These are phyloP conservation scores for Drosophila testacea DNA, from an alignment of 2,888 invertebrate species.

Conservation along the genomic window DNA sequence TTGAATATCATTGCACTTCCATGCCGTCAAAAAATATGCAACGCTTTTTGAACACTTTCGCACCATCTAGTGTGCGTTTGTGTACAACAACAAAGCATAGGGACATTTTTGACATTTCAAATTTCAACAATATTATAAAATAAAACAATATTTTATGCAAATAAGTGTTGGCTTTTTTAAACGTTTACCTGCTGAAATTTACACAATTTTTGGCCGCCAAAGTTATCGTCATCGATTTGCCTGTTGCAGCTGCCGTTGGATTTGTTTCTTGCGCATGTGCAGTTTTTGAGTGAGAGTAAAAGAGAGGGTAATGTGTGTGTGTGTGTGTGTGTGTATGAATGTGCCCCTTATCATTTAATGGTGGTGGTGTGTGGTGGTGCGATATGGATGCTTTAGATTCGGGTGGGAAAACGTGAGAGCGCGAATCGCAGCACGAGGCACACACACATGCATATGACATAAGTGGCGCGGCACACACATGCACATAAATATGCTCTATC, in stretches of 20 bases:
- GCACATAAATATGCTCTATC: slow-evolving; percentile 41
- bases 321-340: slow-evolving; percentile 14
- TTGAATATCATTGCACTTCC: too few species aligned
- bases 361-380: slow-evolving; percentile 64
- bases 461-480: slow-evolving; percentile 26
- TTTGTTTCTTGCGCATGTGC: slow-evolving; percentile 72
- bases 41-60: neutral
- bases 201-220: neutral
- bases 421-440: slow-evolving; percentile 21
- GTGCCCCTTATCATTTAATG: slow-evolving; percentile 19
- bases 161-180: neutral
- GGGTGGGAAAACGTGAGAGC: slow-evolving; percentile 44
- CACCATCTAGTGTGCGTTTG: slow-evolving; percentile 36
- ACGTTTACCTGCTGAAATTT: neutral
- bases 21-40: slow-evolving; percentile 9
- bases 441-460: slow-evolving; percentile 17
- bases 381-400: slow-evolving; percentile 51
- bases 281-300: slow-evolving; percentile 24
- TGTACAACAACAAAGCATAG: neutral
- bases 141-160: neutral
- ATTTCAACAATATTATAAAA: neutral
- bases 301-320: slow-evolving; percentile 23
- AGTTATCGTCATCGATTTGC: slow-evolving; percentile 50
- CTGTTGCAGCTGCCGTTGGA: slow-evolving; percentile 6
- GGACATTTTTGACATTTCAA: slow-evolving; percentile 10